Evolutionary conservation across 2,888 invertebrate species (phyloP).

Genomic region (Euproctis similis): DNA sequence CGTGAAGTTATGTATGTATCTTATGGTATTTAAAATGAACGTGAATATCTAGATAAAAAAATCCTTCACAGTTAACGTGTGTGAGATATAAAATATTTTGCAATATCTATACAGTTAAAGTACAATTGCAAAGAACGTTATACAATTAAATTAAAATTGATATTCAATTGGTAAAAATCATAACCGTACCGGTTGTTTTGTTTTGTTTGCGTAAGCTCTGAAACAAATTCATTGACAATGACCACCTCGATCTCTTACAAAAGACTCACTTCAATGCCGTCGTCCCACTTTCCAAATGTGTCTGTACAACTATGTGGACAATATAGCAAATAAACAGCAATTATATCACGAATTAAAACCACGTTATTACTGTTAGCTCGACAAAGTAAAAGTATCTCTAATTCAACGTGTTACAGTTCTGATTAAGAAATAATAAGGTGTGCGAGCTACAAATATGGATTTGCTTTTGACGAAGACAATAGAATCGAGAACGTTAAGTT

Average conservation of each 20-base stretch:
- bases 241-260: conserved; percentile 61
- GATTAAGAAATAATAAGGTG: conserved; percentile 16
- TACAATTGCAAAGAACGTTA: no score
- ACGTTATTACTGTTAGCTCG: conserved; percentile 10
- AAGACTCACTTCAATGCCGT: conserved; percentile 68
- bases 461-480: conserved; percentile 40
- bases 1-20: no score
- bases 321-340: conserved; percentile 48
- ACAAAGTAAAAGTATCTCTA: conserved; percentile 15
- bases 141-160: conserved; percentile 23
- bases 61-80: no score
- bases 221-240: conserved; percentile 69
- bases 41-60: no score
- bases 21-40: no score
- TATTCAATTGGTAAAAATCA: conserved; percentile 22
- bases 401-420: conserved; percentile 27
- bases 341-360: conserved; percentile 38
- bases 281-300: conserved; percentile 66
- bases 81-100: no score
- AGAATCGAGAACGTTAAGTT: conserved; percentile 41
- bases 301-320: conserved; percentile 56
- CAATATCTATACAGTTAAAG: no score
- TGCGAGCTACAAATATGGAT: conserved; percentile 9
- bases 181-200: conserved; percentile 15
- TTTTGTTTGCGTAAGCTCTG: conserved; percentile 50